Base-by-base conservation (phyloP, 2,113 vertebrate species). In the Tragelaphus strepsiceros region DNA sequence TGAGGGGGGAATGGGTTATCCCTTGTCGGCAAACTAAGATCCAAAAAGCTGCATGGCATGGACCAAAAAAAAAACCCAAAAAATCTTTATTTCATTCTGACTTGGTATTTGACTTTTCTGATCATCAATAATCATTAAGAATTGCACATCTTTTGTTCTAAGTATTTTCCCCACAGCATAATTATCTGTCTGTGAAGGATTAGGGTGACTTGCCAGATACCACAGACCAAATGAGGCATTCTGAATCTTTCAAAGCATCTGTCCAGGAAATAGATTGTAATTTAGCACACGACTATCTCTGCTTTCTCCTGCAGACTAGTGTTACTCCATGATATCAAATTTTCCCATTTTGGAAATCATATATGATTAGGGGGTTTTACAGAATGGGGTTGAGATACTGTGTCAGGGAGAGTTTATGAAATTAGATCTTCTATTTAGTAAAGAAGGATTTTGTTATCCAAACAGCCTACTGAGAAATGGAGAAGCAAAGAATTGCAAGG, bases 311-410 rank as follows among this genome's bases (percentile, higher is more conserved):
- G 58, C 56, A 88, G n/a, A 67, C 35, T 10, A 39, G 13, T 80
- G 16, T 85, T 82, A 80, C 53, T 94, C 80, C 17, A 53, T 21
- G n/a, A 80, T 58, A 51, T 91, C 77, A 43, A 28, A 81, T 88
- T 80, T 81, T 77, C 90, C 56, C n/a, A 59, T 22, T 96, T 88
- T 88, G 83, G 32, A 91, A 95, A 93, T 80, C 83, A 82, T 15
- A 49, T 46, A 22, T 85, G 71, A 88, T 74, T 62, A 64, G 59
- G 64, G 58, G 83, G 85, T 35, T 95, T 88, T 59, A 82, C 32
- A 61, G 35, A 84, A 91, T 28, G 46, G 81, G 30, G 13, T 7
- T 81, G 58, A 85, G 67, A 96, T 61, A 49, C 28, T 43, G 7
- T 84, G 53, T 84, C 59, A 28, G 7, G 26, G 58, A 93, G 46